phyloP scores from a whole-genome alignment of 2,113 vertebrate species.

The Mesoclemmys tuberculata region DNA sequence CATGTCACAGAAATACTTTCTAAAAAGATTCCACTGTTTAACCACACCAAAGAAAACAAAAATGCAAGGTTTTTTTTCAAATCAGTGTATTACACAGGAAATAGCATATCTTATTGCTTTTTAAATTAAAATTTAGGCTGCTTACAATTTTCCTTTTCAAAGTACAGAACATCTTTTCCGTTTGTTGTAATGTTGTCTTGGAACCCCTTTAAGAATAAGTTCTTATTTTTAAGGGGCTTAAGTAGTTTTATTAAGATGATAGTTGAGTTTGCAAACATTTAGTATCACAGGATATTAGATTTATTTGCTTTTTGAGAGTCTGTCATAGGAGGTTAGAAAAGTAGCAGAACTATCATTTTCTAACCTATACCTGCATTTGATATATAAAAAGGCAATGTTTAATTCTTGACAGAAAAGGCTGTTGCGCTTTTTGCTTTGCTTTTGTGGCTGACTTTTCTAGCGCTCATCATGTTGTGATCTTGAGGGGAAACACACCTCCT shows the following conservation, averaged over 20 bases:
- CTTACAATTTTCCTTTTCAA: conserved; percentile 55
- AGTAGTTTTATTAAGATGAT: neutral
- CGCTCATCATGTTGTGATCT: neutral
- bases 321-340: conserved; percentile 19
- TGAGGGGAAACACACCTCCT: neutral
- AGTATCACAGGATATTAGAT: neutral
- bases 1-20: conserved; percentile 40
- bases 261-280: neutral
- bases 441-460: conserved; percentile 12
- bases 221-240: conserved; percentile 26
- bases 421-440: conserved; percentile 47
- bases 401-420: conserved; percentile 50
- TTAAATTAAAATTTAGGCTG: conserved; percentile 43
- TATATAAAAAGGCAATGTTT: conserved; percentile 50
- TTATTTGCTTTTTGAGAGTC: conserved; percentile 28
- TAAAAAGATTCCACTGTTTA: conserved; percentile 49
- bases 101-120: conserved; percentile 64
- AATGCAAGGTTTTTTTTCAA: conserved; percentile 55
- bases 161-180: conserved; percentile 48
- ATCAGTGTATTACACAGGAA: conserved; percentile 59
- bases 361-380: conserved; percentile 40
- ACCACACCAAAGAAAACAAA: conserved; percentile 68
- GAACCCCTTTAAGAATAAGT: conserved; percentile 39
- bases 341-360: conserved; percentile 28
- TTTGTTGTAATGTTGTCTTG: conserved; percentile 38